Evolutionary conservation across 2,797 vertebrate genomes (phyloP).

Genomic region (Chelon auratus): DNA sequence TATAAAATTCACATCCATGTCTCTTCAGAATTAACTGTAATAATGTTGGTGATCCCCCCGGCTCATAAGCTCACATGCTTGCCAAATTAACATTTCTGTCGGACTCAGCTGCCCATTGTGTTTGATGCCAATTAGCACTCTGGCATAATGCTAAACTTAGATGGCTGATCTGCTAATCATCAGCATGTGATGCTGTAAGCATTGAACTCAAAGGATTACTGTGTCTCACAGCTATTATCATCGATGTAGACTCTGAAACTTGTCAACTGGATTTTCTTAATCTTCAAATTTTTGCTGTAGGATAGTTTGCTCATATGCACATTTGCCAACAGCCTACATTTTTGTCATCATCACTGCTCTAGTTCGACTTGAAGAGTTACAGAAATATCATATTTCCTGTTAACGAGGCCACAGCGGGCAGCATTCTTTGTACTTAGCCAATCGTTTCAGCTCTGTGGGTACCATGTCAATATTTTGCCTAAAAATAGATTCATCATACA

Average conservation of each 20-base stretch:
- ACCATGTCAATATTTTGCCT: slow-evolving; percentile 10
- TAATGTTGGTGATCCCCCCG: too few species aligned
- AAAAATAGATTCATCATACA: slow-evolving; percentile 30
- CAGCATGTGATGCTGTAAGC: not conserved
- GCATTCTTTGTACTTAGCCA: not conserved
- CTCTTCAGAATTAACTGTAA: too few species aligned
- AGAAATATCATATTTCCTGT: not conserved
- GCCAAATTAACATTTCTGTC: too few species aligned
- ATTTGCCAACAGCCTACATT: not conserved
- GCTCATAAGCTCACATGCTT: too few species aligned
- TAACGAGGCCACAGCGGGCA: not conserved
- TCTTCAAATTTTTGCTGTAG: not conserved
- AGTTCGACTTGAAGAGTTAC: not conserved
- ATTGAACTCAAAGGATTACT: not conserved
- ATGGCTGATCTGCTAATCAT: not conserved
- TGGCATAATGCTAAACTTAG: too few species aligned
- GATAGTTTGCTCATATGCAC: not conserved
- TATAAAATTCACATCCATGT: too few species aligned
- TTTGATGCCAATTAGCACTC: too few species aligned
- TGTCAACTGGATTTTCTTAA: not conserved
- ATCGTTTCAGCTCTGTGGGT: not conserved
- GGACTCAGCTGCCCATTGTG: too few species aligned
- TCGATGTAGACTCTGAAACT: not conserved
- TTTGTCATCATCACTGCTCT: not conserved
- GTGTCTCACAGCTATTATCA: not conserved